Base-by-base conservation (phyloP, 53 echinoderm and acorn worm species). In the Luidia sarsii region DNA sequence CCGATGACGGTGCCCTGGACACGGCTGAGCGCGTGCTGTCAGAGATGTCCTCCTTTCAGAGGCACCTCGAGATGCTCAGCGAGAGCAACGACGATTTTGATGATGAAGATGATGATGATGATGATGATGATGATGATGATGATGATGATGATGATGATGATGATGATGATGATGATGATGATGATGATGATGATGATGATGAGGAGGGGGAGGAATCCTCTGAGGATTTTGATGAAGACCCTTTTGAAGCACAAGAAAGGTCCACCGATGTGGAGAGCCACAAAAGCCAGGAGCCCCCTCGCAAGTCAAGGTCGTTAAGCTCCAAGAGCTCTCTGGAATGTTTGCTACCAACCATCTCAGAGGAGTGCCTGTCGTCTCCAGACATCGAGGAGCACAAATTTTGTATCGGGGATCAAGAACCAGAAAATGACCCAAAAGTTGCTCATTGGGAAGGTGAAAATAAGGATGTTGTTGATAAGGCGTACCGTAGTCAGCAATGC, bases 261-360 rank as follows among this genome's bases (percentile, higher is more conserved):
- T 19, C 13, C 38, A 15, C 7, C 33, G 23, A 2, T 16, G 37
- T 24, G 25, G 23, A 72, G 19, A 34, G 39, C 22, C 53, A 16
- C 7, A 72, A 55, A 19, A 37, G 2, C 13, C 36, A 52, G n/a
- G 70, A 50, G 32, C 19, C 34, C 19, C 36, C 55, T 55, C 56
- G 54, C 28, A 72, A 72, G 72, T 55, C 27, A 2, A 52, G 72
- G 18, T 50, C 37, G 14, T 38, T 56, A 7, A 23, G 56, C 22
- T 72, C 72, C 20, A 33, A 56, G 11, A 72, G 72, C 55, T 72
- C 72, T 2, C 54, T 38, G 20, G 72, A 72, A 56, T 72, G 72
- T 38, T 36, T 72, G 55, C 72, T 72, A 8, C 72, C 72, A 53
- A 72, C 72, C 39, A 72, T 72, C 55, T 72, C 72, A 38, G 72